Conservation (phyloP, 2,113 vertebrate species). For the Cheirogaleus medius region DNA sequence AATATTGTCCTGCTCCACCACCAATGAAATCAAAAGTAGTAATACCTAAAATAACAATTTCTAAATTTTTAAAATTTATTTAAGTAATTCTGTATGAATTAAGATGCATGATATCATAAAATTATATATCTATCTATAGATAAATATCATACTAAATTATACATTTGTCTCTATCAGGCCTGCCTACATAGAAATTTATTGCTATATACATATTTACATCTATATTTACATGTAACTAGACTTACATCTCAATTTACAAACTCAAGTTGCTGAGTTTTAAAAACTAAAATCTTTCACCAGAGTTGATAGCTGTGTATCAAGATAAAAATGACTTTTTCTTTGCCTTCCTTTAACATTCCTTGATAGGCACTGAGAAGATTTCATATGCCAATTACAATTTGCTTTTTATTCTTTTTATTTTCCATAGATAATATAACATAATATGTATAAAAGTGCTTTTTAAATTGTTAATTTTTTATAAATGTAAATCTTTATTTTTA, state of each 20-base stretch:
- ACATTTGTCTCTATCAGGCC: not conserved
- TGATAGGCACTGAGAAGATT: not conserved
- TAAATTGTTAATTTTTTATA: not conserved
- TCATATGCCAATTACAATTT: not conserved
- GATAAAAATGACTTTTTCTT: not conserved
- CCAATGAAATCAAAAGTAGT: not conserved
- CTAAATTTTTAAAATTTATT: not conserved
- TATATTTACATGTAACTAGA: not conserved
- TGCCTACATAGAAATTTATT: not conserved
- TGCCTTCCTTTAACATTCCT: not conserved
- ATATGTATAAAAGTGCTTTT: not conserved
- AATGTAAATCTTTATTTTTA: not conserved
- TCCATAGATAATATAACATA: not conserved
- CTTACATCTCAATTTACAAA: not conserved
- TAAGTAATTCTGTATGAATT: not conserved
- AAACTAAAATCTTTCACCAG: not conserved
- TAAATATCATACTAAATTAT: not conserved
- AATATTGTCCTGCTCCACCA: not conserved
- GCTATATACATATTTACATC: not conserved
- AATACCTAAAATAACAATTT: not conserved
- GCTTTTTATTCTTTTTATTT: not conserved
- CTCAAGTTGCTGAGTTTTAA: not conserved
- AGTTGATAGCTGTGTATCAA: not conserved
- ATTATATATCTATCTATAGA: not conserved
- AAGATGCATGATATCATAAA: not conserved